Conservation (phyloP, 2,113 vertebrate species). For the Hemichromis elongatus region DNA sequence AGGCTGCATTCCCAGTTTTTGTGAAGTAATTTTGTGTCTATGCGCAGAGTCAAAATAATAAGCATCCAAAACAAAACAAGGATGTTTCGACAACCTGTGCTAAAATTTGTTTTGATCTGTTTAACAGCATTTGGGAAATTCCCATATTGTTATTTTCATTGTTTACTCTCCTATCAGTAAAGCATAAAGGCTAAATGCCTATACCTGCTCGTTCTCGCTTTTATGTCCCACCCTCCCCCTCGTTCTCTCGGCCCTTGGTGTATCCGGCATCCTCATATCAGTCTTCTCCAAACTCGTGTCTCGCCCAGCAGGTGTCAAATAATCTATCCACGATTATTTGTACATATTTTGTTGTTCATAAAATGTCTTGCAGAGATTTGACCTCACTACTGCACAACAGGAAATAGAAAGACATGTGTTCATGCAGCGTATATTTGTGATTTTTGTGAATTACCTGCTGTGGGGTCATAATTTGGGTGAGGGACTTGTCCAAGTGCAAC, state of each 20-base stretch:
- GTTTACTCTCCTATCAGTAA: no score
- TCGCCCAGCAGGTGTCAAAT: neutral
- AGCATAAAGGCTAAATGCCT: no score
- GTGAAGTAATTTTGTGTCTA: neutral
- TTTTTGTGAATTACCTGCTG: constrained; percentile 75
- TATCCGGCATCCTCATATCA: neutral
- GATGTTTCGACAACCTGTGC: neutral
- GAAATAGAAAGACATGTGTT: neutral
- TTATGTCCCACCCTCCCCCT: neutral
- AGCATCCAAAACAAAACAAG: neutral
- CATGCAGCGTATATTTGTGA: neutral
- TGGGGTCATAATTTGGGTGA: constrained; percentile 80
- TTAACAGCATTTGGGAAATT: neutral
- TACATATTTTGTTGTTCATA: neutral
- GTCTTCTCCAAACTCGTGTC: neutral
- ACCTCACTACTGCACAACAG: neutral
- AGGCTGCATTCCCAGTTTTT: neutral
- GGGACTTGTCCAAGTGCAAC: constrained; percentile 78
- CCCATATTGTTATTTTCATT: neutral
- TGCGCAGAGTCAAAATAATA: neutral
- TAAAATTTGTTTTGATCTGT: neutral
- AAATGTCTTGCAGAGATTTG: neutral
- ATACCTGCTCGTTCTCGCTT: neutral
- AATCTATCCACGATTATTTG: neutral
- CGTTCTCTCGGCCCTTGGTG: neutral